A percentile compares a stretch with the other conserved stretches of the same genome.
phyloP scores from a whole-genome alignment of 2,888 invertebrate genomes.

The Cosmia pyralina region DNA sequence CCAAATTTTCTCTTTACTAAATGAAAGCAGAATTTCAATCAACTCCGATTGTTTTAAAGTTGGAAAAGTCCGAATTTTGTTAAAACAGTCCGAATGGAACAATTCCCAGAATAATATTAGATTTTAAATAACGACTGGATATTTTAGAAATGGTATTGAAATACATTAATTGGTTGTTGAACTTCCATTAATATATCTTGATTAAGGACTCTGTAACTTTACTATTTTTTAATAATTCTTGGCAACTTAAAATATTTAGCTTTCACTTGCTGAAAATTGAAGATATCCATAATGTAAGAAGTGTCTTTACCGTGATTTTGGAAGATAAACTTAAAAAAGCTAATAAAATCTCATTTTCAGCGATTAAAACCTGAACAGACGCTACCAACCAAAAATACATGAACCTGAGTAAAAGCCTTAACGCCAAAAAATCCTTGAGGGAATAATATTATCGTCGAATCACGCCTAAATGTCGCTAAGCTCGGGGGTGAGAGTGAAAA shows the following conservation, averaged over 20 bases:
- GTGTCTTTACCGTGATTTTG: neutral
- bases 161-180: slow-evolving; percentile 12
- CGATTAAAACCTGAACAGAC: neutral
- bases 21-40: slow-evolving; percentile 44
- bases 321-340: neutral
- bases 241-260: neutral
- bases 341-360: neutral
- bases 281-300: neutral
- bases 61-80: slow-evolving; percentile 33
- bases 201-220: neutral
- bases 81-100: slow-evolving; percentile 2
- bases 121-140: slow-evolving; percentile 5
- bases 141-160: slow-evolving; percentile 34
- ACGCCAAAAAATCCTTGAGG: neutral
- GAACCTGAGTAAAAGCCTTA: neutral
- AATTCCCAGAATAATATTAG: slow-evolving; percentile 16
- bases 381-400: neutral
- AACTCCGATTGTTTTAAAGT: slow-evolving; percentile 41
- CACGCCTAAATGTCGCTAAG: slow-evolving; percentile 7
- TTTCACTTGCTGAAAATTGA: neutral
- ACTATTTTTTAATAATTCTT: neutral
- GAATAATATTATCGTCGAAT: slow-evolving; percentile 24
- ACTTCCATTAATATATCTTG: slow-evolving; percentile 14
- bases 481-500: slow-evolving; percentile 44
- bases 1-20: slow-evolving; percentile 28